These are phyloP conservation scores for Stichodactyla helianthus DNA, from an alignment of 64 coral and sea anemone genomes.

Conservation along the genomic window DNA sequence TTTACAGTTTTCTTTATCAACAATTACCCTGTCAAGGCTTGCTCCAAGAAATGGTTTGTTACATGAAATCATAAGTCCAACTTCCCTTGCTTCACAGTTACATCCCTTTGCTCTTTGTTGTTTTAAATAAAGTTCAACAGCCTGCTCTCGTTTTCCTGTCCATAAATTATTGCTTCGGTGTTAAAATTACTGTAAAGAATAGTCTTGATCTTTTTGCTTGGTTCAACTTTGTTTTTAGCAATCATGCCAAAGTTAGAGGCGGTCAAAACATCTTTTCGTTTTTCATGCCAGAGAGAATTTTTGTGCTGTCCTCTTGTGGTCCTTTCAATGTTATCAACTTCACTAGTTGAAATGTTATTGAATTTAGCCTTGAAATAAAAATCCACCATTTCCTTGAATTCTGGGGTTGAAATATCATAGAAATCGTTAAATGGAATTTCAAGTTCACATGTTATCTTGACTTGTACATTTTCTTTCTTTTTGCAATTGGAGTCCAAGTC, in stretches of 20 bases:
- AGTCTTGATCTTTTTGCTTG: conserved; percentile 57
- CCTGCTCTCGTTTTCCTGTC: conserved; percentile 8
- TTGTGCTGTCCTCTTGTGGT: conserved; percentile 21
- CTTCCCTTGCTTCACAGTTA: not conserved
- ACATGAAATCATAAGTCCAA: conserved; percentile 13
- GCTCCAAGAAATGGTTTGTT: conserved; percentile 54
- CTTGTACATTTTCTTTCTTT: not conserved
- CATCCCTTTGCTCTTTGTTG: not conserved
- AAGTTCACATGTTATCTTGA: not conserved
- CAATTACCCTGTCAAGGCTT: conserved; percentile 45
- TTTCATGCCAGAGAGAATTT: conserved; percentile 22
- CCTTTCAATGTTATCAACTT: not conserved
- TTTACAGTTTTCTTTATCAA: not conserved
- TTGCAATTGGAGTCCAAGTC: conserved; percentile 33
- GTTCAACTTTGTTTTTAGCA: conserved; percentile 53
- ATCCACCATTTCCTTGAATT: conserved; percentile 56
- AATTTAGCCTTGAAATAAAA: not conserved
- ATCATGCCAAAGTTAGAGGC: conserved; percentile 64
- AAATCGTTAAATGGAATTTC: conserved; percentile 33
- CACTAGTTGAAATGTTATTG: not conserved
- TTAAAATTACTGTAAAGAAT: conserved; percentile 41
- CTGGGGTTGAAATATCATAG: conserved; percentile 52
- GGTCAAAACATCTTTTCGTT: conserved; percentile 47
- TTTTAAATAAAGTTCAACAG: not conserved
- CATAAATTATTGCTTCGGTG: conserved; percentile 15